Percentiles rank a stretch among this genome's conserved stretches.
These are phyloP conservation scores for Darevskia nairensis DNA, from an alignment of 2,797 vertebrate species.

Conservation along the genomic window DNA sequence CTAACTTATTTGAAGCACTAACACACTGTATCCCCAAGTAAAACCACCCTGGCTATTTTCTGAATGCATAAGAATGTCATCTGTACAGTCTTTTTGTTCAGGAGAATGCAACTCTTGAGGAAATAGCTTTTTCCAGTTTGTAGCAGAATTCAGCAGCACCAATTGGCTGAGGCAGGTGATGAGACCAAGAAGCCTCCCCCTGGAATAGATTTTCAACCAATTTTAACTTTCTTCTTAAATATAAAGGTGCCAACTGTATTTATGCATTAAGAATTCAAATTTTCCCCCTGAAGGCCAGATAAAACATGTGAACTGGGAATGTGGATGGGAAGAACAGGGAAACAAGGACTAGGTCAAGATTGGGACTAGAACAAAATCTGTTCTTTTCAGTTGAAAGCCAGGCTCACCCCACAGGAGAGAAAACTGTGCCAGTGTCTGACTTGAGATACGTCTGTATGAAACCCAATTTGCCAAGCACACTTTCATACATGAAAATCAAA, in stretches of 20 bases:
- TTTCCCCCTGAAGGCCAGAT: not conserved
- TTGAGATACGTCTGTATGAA: not conserved
- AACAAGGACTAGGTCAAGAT: not conserved
- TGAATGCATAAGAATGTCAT: not conserved
- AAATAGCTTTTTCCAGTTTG: not conserved
- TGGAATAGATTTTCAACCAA: not conserved
- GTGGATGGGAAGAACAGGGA: not conserved
- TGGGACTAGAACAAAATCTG: not conserved
- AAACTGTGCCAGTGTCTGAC: not conserved
- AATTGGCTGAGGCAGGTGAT: not conserved
- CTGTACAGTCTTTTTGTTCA: not conserved
- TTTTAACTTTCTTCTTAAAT: not conserved
- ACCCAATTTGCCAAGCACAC: not conserved
- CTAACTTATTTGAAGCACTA: not conserved
- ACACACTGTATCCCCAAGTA: not conserved
- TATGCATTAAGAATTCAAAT: not conserved
- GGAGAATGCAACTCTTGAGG: not conserved
- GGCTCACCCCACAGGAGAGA: not conserved
- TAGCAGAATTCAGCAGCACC: not conserved
- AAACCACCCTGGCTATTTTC: not conserved
- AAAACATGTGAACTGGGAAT: not conserved
- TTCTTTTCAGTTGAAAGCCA: not conserved
- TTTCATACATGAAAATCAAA: not conserved
- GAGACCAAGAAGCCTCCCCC: not conserved
- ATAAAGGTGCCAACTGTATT: not conserved